Evolutionary conservation across 1,140 invertebrate genomes (phyloP).

Genomic region (Lasioglossum albipes): DNA sequence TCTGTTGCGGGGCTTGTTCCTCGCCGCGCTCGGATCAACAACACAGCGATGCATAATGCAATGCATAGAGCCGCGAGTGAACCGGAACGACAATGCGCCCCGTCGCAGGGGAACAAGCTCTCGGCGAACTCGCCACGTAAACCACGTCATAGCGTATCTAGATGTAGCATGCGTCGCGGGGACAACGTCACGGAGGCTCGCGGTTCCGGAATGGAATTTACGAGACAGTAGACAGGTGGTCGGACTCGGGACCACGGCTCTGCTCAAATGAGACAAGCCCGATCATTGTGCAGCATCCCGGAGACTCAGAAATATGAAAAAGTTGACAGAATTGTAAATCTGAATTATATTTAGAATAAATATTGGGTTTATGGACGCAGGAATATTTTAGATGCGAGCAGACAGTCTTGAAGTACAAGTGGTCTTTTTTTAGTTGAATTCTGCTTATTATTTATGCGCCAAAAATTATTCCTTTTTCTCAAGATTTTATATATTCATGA

Average conservation of each 20-base stretch:
- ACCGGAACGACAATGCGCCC: background rate
- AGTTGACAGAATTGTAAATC: too few relatives aligned
- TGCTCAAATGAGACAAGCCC: background rate
- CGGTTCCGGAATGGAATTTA: slow-evolving; percentile 13
- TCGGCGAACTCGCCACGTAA: background rate
- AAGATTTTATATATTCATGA: too few relatives aligned
- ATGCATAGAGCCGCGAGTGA: background rate
- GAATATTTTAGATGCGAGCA: too few relatives aligned
- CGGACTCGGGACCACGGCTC: background rate
- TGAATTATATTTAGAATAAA: too few relatives aligned
- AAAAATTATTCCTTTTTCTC: too few relatives aligned
- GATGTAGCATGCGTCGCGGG: slow-evolving; percentile 14
- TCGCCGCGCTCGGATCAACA: background rate
- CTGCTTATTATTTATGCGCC: too few relatives aligned
- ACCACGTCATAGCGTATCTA: slow-evolving; percentile 1
- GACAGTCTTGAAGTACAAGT: too few relatives aligned
- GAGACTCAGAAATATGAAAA: too few relatives aligned
- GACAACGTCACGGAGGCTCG: background rate
- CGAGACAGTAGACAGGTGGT: slow-evolving; percentile 5
- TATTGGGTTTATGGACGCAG: too few relatives aligned
- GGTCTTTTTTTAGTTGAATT: too few relatives aligned
- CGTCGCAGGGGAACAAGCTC: background rate
- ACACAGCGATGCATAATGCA: slow-evolving; percentile 34
- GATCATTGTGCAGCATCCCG: too few relatives aligned
- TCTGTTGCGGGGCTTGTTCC: background rate